These are phyloP conservation scores for Antrozous pallidus DNA, from an alignment of 2,797 vertebrate genomes.

Conservation along the genomic window DNA sequence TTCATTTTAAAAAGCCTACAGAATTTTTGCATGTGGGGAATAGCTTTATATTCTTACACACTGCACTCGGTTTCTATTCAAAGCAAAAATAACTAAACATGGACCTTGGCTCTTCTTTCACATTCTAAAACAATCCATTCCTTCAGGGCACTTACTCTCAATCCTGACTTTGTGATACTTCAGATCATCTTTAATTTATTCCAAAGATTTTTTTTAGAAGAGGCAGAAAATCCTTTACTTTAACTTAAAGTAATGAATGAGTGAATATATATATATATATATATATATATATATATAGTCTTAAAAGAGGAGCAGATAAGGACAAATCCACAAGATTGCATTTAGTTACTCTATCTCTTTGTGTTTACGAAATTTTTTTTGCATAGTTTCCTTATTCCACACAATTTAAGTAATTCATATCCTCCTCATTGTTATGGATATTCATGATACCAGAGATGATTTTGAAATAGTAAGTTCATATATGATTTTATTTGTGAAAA, in stretches of 20 bases:
- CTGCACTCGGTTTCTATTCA: conserved; percentile 45
- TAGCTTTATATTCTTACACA: conserved; percentile 55
- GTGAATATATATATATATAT: too few relatives aligned
- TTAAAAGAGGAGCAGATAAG: not conserved
- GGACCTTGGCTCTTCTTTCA: conserved; percentile 48
- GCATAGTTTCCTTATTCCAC: not conserved
- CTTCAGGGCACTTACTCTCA: conserved; percentile 10
- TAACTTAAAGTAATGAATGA: conserved; percentile 20
- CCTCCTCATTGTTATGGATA: not conserved
- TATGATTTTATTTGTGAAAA: not conserved
- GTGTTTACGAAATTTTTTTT: not conserved
- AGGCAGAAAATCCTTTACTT: conserved; percentile 26
- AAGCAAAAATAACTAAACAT: conserved; percentile 53
- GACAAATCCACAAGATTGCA: not conserved
- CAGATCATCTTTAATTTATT: conserved; percentile 43
- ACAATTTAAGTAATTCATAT: not conserved
- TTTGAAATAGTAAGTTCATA: not conserved
- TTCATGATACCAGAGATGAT: not conserved
- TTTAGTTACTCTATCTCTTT: not conserved
- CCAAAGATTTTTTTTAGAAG: conserved; percentile 17
- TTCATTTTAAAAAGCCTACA: conserved; percentile 67
- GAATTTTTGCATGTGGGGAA: conserved; percentile 61
- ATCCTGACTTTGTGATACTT: not conserved
- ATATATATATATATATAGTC: too few relatives aligned
- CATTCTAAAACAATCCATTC: conserved; percentile 30